Conservation (phyloP, 1,140 invertebrate genomes). For the Drosophila fuyamai region DNA sequence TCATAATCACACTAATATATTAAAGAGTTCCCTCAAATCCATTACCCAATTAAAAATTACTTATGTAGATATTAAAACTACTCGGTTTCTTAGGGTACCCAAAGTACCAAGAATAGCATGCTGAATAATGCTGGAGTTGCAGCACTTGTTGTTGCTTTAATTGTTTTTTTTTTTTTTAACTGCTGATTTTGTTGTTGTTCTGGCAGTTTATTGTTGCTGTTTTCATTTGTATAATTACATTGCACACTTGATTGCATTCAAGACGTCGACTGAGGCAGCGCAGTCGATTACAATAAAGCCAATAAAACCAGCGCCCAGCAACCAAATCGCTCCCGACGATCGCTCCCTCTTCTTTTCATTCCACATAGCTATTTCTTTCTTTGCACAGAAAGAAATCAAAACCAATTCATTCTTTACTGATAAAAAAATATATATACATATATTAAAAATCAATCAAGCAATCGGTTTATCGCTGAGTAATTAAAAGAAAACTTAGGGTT, state of each 20-base stretch:
- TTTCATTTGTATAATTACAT: slow-evolving; percentile 77
- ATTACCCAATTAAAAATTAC: background rate
- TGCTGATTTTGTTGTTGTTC: slow-evolving; percentile 7
- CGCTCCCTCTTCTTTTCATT: slow-evolving; percentile 5
- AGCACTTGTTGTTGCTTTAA: slow-evolving; percentile 40
- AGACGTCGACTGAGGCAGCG: slow-evolving; percentile 23
- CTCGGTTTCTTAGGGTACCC: background rate
- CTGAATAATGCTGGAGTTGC: slow-evolving; percentile 5
- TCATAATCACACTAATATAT: background rate
- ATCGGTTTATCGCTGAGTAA: background rate
- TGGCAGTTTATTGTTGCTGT: slow-evolving; percentile 38
- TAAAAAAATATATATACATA: background rate
- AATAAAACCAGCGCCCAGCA: slow-evolving; percentile 54
- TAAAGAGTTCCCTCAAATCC: background rate
- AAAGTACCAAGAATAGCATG: background rate
- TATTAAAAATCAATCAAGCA: background rate
- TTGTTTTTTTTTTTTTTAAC: slow-evolving; percentile 33
- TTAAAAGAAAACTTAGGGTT: too few relatives aligned
- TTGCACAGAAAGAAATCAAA: slow-evolving; percentile 10
- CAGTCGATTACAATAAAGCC: slow-evolving; percentile 59
- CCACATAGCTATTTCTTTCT: slow-evolving; percentile 6
- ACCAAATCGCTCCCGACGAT: slow-evolving; percentile 36
- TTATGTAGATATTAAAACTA: background rate
- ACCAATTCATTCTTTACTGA: too few relatives aligned
- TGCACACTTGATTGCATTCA: slow-evolving; percentile 77